Evolutionary conservation across 2,888 invertebrate species (phyloP).

Genomic region (Diarsia dahlii): DNA sequence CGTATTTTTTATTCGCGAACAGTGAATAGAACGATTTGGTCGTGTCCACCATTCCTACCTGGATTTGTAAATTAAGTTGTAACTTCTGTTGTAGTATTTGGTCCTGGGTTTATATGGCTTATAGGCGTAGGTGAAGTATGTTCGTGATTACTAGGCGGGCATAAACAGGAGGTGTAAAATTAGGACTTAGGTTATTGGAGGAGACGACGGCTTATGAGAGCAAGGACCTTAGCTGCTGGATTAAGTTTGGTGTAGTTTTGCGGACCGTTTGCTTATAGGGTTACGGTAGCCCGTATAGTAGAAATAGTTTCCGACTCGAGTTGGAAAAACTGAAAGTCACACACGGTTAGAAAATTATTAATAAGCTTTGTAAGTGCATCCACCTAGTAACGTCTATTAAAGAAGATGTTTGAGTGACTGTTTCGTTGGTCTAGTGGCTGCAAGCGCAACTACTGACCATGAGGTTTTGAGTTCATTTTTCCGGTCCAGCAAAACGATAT

Average conservation of each 20-base stretch:
- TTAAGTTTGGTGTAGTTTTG: not conserved
- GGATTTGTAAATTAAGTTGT: slow-evolving; percentile 65
- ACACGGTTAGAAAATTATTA: not conserved
- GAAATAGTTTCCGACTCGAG: not conserved
- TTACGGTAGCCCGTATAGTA: not conserved
- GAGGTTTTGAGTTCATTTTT: not conserved
- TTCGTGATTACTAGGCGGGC: slow-evolving; percentile 33
- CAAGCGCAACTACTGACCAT: not conserved
- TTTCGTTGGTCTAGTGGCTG: not conserved
- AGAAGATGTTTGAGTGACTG: not conserved
- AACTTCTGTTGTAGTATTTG: slow-evolving; percentile 25
- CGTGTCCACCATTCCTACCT: slow-evolving; percentile 66
- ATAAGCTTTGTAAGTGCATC: not conserved
- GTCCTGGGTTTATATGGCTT: slow-evolving; percentile 30
- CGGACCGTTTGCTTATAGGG: not conserved
- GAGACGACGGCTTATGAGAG: slow-evolving; percentile 26
- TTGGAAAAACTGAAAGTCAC: not conserved
- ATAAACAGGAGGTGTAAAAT: slow-evolving; percentile 40
- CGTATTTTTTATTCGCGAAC: slow-evolving; percentile 73
- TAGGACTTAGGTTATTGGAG: slow-evolving; percentile 30
- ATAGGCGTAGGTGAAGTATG: slow-evolving; percentile 14
- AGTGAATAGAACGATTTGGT: slow-evolving; percentile 72
- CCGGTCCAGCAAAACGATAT: no score
- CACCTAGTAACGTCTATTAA: not conserved
- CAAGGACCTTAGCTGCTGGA: not conserved